A percentile compares a stretch with the other conserved stretches of the same genome.
Evolutionary conservation across 2,888 invertebrate species (phyloP).

Genomic region (Apamea sordens): DNA sequence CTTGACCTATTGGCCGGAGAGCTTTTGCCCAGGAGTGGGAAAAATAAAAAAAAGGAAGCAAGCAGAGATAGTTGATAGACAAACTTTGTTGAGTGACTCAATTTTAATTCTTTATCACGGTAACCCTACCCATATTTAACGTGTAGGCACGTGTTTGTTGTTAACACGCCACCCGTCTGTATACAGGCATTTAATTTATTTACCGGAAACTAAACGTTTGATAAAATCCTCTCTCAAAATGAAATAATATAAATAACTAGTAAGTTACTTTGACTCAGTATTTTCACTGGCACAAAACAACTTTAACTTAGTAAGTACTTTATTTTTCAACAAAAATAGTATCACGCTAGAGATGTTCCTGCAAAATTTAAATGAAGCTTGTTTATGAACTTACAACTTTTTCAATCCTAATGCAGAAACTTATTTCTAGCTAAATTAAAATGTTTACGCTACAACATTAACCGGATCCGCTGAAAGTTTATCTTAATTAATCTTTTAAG

Average conservation of each 20-base stretch:
- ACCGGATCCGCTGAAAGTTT: slow-evolving; percentile 81
- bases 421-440: slow-evolving; percentile 75
- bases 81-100: too few relatives aligned
- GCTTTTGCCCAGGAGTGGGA: neutral
- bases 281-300: slow-evolving; percentile 34
- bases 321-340: slow-evolving; percentile 34
- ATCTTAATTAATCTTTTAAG: slow-evolving; percentile 88
- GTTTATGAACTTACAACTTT: slow-evolving; percentile 54
- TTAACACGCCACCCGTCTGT: neutral
- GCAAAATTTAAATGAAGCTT: slow-evolving; percentile 58
- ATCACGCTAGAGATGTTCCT: slow-evolving; percentile 45
- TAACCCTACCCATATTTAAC: neutral
- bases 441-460: slow-evolving; percentile 80
- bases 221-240: neutral
- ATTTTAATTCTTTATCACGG: neutral
- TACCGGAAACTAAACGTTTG: neutral
- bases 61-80: neutral
- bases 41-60: neutral
- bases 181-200: neutral
- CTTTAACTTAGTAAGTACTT: slow-evolving; percentile 14
- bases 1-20: neutral
- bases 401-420: slow-evolving; percentile 69
- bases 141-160: too few relatives aligned
- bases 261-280: slow-evolving; percentile 22
- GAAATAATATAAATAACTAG: neutral